Conservation (phyloP, 2,113 vertebrate genomes). For the Coptodon rendalli region DNA sequence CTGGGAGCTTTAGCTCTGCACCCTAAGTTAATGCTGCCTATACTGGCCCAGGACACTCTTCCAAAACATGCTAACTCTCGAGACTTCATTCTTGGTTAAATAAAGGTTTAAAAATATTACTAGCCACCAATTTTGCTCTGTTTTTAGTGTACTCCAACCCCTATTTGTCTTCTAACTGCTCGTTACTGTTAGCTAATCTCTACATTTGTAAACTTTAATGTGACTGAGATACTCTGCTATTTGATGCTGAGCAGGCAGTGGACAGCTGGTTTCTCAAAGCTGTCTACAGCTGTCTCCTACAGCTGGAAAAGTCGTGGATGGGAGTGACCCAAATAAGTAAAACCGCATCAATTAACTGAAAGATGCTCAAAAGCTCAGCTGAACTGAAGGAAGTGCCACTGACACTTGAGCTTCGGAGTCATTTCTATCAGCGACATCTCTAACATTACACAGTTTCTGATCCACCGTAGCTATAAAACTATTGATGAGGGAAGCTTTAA, state of each 20-base stretch:
- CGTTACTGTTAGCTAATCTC: not conserved
- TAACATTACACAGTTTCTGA: not conserved
- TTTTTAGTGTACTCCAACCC: not conserved
- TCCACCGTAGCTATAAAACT: not conserved
- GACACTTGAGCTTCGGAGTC: not conserved
- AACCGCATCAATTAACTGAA: not conserved
- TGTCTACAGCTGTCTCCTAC: not conserved
- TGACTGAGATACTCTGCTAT: not conserved
- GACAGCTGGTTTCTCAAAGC: not conserved
- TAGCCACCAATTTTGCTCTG: not conserved
- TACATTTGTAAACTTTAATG: not conserved
- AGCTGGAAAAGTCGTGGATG: not conserved
- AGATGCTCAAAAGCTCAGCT: not conserved
- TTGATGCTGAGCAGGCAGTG: not conserved
- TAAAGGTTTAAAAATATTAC: not conserved
- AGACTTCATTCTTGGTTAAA: not conserved
- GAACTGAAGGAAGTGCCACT: not conserved
- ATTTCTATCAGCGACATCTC: not conserved
- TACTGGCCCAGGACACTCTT: not conserved
- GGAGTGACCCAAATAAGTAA: not conserved
- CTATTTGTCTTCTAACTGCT: not conserved
- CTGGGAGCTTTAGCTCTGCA: not conserved
- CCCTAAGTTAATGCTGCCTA: not conserved
- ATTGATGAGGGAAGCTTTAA: not conserved
- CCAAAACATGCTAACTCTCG: not conserved